A percentile compares a stretch with the other conserved stretches of the same genome.
Evolutionary conservation across 2,797 vertebrate species (phyloP).

Genomic region (Dallia pectoralis): DNA sequence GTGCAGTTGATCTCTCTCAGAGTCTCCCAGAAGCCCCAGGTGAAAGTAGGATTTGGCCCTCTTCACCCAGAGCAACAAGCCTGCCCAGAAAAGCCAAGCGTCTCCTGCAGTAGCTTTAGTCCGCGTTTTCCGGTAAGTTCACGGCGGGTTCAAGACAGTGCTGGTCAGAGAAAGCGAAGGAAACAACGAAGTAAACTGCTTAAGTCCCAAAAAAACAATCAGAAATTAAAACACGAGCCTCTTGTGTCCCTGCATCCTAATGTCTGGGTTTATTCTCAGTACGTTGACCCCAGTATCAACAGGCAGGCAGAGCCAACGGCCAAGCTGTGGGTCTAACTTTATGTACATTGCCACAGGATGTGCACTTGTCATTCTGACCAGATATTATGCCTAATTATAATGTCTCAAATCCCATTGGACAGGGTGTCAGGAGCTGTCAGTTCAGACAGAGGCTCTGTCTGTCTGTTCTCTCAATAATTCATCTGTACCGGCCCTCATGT

Average conservation of each 20-base stretch:
- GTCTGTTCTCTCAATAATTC: conserved; percentile 46
- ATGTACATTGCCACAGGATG: neutral
- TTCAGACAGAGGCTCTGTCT: conserved; percentile 40
- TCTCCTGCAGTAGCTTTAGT: conserved; percentile 23
- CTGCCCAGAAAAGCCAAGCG: conserved; percentile 27
- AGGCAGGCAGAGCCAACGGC: neutral
- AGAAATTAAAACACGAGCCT: neutral
- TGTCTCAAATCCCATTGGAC: conserved; percentile 56
- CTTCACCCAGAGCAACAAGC: conserved; percentile 14
- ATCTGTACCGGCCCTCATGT: conserved; percentile 14
- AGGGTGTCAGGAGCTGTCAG: conserved; percentile 57
- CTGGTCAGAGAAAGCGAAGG: conserved; percentile 11
- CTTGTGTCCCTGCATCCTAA: neutral
- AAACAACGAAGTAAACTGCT: conserved; percentile 18
- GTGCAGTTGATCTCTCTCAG: neutral
- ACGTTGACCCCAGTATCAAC: conserved; percentile 18
- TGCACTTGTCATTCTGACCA: conserved; percentile 41
- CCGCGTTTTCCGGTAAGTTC: conserved; percentile 23
- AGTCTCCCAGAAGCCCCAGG: conserved; percentile 13
- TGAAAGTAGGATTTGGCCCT: neutral
- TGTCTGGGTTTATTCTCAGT: conserved; percentile 4
- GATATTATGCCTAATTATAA: conserved; percentile 58
- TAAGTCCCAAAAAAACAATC: conserved; percentile 4
- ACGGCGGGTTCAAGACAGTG: conserved; percentile 21
- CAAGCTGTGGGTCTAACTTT: neutral